phyloP scores from a whole-genome alignment of 2,113 vertebrate species.

The Chamaetylas fuelleborni region DNA sequence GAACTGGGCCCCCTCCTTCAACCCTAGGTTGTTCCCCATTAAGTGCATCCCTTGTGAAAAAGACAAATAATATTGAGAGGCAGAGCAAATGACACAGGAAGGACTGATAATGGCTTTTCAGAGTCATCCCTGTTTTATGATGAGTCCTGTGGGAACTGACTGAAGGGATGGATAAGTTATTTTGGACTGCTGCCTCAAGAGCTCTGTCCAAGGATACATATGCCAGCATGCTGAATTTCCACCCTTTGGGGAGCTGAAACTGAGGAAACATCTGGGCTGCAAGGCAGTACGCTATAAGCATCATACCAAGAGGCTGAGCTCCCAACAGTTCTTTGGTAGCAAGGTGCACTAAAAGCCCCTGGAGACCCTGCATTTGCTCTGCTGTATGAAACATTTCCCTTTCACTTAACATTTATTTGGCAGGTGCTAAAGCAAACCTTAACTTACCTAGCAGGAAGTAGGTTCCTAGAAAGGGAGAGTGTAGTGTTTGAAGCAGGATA shows the following conservation, averaged over 20 bases:
- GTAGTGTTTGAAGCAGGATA: background rate
- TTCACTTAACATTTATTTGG: background rate
- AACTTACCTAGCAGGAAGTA: background rate
- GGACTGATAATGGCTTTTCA: background rate
- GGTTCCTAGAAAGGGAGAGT: background rate
- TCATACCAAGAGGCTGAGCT: background rate
- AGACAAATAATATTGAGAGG: background rate
- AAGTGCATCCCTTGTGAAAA: background rate
- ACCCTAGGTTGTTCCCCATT: background rate
- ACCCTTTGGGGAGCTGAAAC: background rate
- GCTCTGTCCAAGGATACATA: background rate
- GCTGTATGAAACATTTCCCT: background rate
- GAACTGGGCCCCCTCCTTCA: background rate
- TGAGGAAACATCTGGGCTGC: background rate
- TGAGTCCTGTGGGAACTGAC: background rate
- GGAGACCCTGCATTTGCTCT: background rate
- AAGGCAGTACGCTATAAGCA: background rate
- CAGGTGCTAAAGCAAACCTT: background rate
- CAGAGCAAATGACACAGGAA: background rate
- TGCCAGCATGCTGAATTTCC: background rate
- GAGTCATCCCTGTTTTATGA: background rate
- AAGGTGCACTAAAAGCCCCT: background rate
- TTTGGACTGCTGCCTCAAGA: background rate
- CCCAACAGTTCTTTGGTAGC: background rate
- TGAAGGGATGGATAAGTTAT: background rate